phyloP scores from a whole-genome alignment of 1,140 invertebrate species.

The Neodiprion pinetum region DNA sequence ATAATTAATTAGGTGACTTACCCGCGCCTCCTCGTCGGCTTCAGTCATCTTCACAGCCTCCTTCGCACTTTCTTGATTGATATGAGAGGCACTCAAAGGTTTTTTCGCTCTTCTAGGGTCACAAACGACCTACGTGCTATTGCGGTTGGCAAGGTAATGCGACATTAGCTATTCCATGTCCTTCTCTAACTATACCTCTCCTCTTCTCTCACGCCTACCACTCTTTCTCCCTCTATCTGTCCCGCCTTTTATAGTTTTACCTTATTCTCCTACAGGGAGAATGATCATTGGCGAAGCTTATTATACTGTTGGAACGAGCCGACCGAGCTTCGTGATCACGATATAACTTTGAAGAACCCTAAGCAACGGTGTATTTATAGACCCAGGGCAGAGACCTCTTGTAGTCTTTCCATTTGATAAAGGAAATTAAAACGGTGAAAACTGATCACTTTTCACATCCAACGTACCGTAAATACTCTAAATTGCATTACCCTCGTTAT shows the following conservation, averaged over 20 bases:
- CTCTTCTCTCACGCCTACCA: conserved; percentile 30
- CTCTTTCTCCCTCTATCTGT: conserved; percentile 30
- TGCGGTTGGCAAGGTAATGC: conserved; percentile 47
- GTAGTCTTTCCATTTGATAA: too few relatives aligned
- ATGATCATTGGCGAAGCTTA: not conserved
- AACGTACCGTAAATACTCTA: too few relatives aligned
- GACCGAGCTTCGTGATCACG: not conserved
- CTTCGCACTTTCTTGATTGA: not conserved
- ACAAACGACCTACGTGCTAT: conserved; percentile 26
- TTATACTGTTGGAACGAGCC: not conserved
- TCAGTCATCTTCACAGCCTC: conserved; percentile 11
- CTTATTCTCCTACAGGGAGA: not conserved
- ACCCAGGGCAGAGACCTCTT: too few relatives aligned
- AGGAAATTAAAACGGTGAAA: too few relatives aligned
- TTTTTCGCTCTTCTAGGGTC: too few relatives aligned
- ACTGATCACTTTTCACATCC: too few relatives aligned
- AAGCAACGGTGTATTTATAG: too few relatives aligned
- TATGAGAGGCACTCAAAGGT: too few relatives aligned
- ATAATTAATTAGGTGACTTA: conserved; percentile 14
- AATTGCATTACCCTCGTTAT: too few relatives aligned
- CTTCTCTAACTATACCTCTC: conserved; percentile 21
- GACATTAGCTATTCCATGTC: conserved; percentile 50
- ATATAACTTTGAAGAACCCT: not conserved
- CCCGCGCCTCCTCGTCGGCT: conserved; percentile 17
- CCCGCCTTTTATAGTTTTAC: not conserved